Evolutionary conservation across 2,113 vertebrate species (phyloP).

Genomic region (Pseudorhombus dupliciocellatus): DNA sequence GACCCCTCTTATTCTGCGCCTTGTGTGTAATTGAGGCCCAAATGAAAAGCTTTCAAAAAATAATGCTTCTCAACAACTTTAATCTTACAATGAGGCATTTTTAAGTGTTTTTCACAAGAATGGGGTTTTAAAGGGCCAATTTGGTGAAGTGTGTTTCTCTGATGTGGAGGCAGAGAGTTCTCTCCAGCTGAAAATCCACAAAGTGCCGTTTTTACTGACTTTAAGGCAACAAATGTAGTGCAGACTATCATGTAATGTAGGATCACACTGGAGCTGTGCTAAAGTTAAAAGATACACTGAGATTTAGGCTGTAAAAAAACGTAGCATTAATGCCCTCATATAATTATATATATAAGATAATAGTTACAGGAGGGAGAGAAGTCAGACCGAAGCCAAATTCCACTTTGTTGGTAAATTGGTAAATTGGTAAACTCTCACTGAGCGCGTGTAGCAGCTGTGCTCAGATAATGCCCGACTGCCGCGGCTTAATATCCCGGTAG

Average conservation of each 20-base stretch:
- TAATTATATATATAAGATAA: no score
- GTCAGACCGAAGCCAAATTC: background rate
- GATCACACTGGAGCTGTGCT: background rate
- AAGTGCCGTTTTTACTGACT: no score
- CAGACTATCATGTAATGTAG: background rate
- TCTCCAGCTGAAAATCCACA: background rate
- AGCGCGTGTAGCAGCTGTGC: background rate
- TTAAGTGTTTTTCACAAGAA: background rate
- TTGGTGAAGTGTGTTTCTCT: background rate
- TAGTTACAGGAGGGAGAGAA: background rate
- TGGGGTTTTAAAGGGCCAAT: background rate
- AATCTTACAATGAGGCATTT: conserved; percentile 3
- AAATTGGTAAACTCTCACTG: background rate
- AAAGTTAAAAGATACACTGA: background rate
- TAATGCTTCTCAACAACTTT: background rate
- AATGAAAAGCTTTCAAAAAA: background rate
- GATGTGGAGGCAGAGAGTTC: background rate
- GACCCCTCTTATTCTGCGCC: conserved; percentile 18
- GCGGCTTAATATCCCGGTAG: conserved; percentile 16
- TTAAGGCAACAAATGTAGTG: no score
- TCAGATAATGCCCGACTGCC: conserved; percentile 14
- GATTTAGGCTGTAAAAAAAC: background rate
- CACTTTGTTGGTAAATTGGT: no score
- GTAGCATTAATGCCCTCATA: no score
- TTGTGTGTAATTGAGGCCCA: conserved; percentile 41